Percentiles rank a stretch among this genome's conserved stretches.
These are phyloP conservation scores for Drosophila testacea DNA, from an alignment of 2,888 invertebrate genomes.

Conservation along the genomic window DNA sequence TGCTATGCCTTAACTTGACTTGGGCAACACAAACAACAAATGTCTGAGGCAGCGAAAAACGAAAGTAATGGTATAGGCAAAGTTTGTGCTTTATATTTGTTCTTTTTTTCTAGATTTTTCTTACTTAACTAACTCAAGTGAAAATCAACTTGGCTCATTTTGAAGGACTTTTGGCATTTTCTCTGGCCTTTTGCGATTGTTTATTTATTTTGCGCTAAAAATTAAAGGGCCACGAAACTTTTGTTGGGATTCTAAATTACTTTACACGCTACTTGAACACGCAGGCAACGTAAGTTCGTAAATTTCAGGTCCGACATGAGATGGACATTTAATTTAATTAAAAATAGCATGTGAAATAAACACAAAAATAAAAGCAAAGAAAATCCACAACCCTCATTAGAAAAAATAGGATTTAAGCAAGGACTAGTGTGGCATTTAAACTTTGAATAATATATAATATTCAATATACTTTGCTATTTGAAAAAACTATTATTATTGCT, in stretches of 20 bases:
- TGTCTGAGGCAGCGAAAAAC: constrained; percentile 53
- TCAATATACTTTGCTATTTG: neutral
- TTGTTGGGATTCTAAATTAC: constrained; percentile 61
- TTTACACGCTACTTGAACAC: constrained; percentile 80
- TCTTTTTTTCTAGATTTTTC: constrained; percentile 30
- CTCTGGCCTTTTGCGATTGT: constrained; percentile 56
- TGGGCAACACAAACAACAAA: constrained; percentile 32
- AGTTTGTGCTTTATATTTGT: constrained; percentile 43
- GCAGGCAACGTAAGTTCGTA: constrained; percentile 65
- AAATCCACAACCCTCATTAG: neutral
- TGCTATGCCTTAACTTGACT: constrained; percentile 31
- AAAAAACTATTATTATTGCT: neutral
- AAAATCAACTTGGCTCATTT: constrained; percentile 57
- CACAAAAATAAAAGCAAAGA: neutral
- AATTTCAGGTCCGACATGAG: constrained; percentile 37
- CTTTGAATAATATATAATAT: too few relatives aligned
- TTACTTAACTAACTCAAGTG: constrained; percentile 57
- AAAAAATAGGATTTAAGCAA: neutral
- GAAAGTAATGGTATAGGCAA: constrained; percentile 65
- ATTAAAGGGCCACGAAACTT: constrained; percentile 64
- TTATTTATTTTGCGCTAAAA: constrained; percentile 75
- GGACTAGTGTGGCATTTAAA: constrained; percentile 4
- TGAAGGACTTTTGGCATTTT: constrained; percentile 62
- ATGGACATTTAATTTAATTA: constrained; percentile 71
- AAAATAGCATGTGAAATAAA: constrained; percentile 43